Percentiles rank a stretch among this genome's conserved stretches.
Conservation (phyloP, 2,797 vertebrate genomes). For the Tolypeutes matacus region DNA sequence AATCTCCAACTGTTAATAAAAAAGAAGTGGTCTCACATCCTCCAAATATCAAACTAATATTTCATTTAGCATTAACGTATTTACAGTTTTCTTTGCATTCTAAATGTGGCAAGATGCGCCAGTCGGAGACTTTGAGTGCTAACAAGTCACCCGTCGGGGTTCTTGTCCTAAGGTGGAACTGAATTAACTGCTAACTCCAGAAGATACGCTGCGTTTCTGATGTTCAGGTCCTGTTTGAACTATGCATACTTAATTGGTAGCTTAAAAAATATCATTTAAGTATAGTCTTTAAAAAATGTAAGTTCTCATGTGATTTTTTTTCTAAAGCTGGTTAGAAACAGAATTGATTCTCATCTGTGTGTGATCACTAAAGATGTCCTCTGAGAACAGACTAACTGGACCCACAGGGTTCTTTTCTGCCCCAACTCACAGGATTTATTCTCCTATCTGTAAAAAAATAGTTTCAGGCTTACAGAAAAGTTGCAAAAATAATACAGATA, state of each 20-base stretch:
- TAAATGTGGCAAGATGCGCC: background rate
- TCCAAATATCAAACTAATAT: background rate
- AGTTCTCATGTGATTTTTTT: background rate
- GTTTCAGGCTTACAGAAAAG: background rate
- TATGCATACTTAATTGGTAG: background rate
- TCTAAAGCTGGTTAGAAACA: background rate
- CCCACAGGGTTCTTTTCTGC: background rate
- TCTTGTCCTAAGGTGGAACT: background rate
- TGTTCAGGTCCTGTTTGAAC: background rate
- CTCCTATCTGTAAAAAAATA: conserved; percentile 6
- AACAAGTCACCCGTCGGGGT: background rate
- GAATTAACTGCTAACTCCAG: background rate
- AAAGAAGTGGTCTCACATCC: background rate
- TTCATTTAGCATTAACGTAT: background rate
- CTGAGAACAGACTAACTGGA: background rate
- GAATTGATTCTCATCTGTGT: background rate
- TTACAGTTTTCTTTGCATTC: background rate
- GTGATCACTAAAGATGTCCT: background rate
- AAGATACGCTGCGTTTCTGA: background rate
- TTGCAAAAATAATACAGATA: too few species aligned
- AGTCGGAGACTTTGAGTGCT: background rate
- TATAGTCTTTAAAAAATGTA: background rate
- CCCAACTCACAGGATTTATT: background rate
- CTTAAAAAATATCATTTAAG: conserved; percentile 33
- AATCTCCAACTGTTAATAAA: background rate